Evolutionary conservation across 2,797 vertebrate species (phyloP).

Genomic region (Acanthurus lineatus): DNA sequence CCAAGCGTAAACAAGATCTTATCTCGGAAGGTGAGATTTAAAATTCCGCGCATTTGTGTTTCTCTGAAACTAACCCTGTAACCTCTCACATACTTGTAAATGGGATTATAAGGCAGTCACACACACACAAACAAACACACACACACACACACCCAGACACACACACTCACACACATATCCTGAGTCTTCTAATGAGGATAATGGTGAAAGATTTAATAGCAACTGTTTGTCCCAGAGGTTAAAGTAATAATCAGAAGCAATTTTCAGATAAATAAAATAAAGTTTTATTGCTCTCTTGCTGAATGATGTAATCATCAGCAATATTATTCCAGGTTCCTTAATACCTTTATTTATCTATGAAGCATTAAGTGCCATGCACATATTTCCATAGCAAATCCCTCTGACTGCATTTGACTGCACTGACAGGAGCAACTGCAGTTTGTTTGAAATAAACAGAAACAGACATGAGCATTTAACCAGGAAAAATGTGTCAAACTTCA

Average conservation of each 20-base stretch:
- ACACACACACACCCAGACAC: too few relatives aligned
- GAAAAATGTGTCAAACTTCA: constrained; percentile 25
- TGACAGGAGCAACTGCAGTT: constrained; percentile 15
- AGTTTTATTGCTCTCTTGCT: background rate
- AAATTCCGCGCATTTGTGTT: constrained; percentile 15
- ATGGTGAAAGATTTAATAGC: background rate
- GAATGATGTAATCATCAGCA: background rate
- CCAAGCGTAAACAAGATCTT: constrained; percentile 35
- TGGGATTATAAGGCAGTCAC: constrained; percentile 35
- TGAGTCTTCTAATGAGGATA: constrained; percentile 22
- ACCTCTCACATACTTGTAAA: constrained; percentile 42
- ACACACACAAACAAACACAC: background rate
- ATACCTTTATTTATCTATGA: background rate
- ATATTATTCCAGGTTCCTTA: background rate
- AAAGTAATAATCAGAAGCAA: constrained; percentile 8
- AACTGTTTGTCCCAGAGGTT: background rate
- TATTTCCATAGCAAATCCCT: constrained; percentile 4
- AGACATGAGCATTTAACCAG: constrained; percentile 1
- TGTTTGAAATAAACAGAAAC: constrained; percentile 6
- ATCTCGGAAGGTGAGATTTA: constrained; percentile 9
- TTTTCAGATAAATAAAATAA: constrained; percentile 9
- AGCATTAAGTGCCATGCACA: background rate
- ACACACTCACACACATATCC: background rate
- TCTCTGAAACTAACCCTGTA: constrained; percentile 41
- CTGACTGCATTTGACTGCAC: background rate